A percentile compares a stretch with the other conserved stretches of the same genome.
These are phyloP conservation scores for Phanerotoma sp. DNA, from an alignment of 2,888 invertebrate genomes.

Conservation along the genomic window DNA sequence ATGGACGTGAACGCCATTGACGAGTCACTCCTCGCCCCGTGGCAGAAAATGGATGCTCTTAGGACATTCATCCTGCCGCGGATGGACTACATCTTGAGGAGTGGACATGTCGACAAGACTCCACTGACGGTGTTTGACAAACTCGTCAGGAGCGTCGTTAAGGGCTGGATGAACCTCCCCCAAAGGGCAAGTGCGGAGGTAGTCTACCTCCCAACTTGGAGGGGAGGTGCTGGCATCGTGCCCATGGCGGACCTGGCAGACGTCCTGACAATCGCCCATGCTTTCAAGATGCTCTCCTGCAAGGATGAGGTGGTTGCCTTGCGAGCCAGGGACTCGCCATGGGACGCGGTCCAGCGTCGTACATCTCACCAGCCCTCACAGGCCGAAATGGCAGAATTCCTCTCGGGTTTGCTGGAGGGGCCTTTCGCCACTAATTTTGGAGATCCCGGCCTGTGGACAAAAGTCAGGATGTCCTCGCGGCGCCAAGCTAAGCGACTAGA, in stretches of 20 bases:
- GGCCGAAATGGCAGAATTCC: slow-evolving; percentile 36
- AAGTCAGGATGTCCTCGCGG: too few relatives aligned
- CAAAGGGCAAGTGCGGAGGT: too few relatives aligned
- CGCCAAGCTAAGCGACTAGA: too few relatives aligned
- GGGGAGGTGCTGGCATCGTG: slow-evolving; percentile 42
- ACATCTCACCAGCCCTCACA: slow-evolving; percentile 17
- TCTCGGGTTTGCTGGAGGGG: slow-evolving; percentile 34
- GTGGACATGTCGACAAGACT: slow-evolving; percentile 36
- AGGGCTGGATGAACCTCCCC: too few relatives aligned
- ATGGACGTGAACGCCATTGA: slow-evolving; percentile 1
- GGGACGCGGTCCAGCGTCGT: slow-evolving; percentile 21
- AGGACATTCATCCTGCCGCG: slow-evolving; percentile 40
- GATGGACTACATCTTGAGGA: slow-evolving; percentile 40
- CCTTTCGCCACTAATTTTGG: slow-evolving; percentile 31
- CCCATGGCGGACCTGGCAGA: slow-evolving; percentile 44
- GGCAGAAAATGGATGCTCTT: slow-evolving; percentile 32
- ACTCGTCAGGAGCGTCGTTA: too few relatives aligned
- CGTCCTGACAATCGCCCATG: slow-evolving; percentile 39
- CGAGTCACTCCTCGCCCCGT: slow-evolving; percentile 29
- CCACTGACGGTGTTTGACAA: slow-evolving; percentile 37
- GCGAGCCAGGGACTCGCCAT: slow-evolving; percentile 34
- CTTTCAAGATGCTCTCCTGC: slow-evolving; percentile 41
- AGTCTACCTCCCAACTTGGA: too few relatives aligned
- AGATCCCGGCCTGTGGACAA: too few relatives aligned
- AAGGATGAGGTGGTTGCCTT: slow-evolving; percentile 31